Conservation (phyloP, 2,797 vertebrate genomes). For the Schizopygopsis pylzovi region DNA sequence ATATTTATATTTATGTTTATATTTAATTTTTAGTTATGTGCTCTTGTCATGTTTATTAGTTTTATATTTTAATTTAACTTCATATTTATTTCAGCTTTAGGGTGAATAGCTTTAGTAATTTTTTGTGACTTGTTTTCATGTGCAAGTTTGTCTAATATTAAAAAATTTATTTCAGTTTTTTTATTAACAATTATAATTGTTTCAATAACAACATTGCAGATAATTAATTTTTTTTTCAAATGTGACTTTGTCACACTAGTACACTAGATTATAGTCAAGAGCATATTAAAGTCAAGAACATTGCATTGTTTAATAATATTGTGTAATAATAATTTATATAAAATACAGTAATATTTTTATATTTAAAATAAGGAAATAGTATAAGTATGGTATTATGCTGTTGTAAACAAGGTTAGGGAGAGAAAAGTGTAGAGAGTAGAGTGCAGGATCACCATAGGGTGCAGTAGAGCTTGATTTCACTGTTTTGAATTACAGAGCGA, state of each 20-base stretch:
- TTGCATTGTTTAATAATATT: neutral
- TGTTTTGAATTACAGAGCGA: conserved; percentile 62
- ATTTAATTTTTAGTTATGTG: neutral
- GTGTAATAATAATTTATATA: too few species aligned
- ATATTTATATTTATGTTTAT: neutral
- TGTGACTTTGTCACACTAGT: neutral
- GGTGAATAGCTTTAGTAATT: too few species aligned
- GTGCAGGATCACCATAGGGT: neutral
- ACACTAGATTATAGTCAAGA: neutral
- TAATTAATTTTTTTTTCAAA: neutral
- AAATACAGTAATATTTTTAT: too few species aligned
- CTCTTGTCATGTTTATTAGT: neutral
- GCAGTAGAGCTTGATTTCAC: conserved; percentile 43
- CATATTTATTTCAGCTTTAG: neutral
- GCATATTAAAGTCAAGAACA: neutral
- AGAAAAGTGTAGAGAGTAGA: conserved; percentile 20
- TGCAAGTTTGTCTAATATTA: neutral
- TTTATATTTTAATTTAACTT: neutral
- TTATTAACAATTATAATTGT: neutral
- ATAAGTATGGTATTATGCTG: neutral
- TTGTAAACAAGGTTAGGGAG: conserved; percentile 32
- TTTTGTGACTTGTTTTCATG: neutral
- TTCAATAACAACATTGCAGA: neutral
- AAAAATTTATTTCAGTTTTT: neutral
- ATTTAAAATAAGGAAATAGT: neutral